Conservation (phyloP, 2,113 vertebrate genomes). For the Himantopus leucocephalus region DNA sequence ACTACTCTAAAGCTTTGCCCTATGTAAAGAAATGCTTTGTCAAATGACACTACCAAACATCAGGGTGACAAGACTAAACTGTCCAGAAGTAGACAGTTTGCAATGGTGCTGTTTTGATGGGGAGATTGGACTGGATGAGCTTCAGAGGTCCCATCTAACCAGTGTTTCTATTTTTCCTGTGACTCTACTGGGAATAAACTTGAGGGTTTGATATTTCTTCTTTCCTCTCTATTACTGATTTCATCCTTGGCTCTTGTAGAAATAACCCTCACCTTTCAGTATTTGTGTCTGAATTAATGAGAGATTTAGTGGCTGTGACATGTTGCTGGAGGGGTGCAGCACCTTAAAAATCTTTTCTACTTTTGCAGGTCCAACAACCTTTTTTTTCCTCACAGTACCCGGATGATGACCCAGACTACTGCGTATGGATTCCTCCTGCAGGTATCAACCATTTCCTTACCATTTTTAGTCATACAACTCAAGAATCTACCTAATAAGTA, state of each 20-base stretch:
- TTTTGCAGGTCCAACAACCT: constrained; percentile 71
- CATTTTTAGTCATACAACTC: background rate
- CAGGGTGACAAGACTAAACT: background rate
- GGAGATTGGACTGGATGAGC: background rate
- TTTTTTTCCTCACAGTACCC: constrained; percentile 84
- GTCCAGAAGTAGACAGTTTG: background rate
- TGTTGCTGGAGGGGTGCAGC: background rate
- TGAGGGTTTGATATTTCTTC: background rate
- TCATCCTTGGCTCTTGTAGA: background rate
- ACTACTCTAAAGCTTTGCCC: background rate
- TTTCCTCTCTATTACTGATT: background rate
- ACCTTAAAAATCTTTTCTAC: background rate
- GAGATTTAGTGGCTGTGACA: background rate
- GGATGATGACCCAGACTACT: constrained; percentile 95
- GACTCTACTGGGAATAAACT: background rate
- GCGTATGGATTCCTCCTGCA: constrained; percentile 92
- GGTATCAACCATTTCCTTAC: constrained; percentile 73
- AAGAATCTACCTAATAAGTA: background rate
- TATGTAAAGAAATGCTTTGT: background rate
- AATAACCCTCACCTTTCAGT: background rate
- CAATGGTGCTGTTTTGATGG: background rate
- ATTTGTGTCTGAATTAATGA: background rate
- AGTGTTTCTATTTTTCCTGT: background rate
- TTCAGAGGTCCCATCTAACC: background rate
- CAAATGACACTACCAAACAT: background rate